A percentile compares a stretch with the other conserved stretches of the same genome.
These are phyloP conservation scores for Pachycephus smyrnensis DNA, from an alignment of 2,888 invertebrate species.

Conservation along the genomic window DNA sequence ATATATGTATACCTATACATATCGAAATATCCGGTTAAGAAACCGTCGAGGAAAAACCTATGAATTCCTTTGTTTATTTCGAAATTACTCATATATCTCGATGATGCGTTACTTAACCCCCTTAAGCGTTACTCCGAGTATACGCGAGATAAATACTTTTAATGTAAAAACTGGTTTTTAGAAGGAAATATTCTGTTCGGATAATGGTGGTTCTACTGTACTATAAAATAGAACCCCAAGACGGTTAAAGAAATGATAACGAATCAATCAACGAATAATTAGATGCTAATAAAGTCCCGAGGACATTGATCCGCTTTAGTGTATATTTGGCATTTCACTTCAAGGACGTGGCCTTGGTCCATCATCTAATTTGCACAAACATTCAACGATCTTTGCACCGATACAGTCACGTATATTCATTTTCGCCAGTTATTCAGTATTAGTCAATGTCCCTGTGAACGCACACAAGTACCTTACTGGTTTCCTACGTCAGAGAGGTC, in stretches of 20 bases:
- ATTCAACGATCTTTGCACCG: background rate
- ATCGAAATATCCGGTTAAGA: background rate
- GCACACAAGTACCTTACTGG: background rate
- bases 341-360: slow-evolving; percentile 4
- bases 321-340: slow-evolving; percentile 1
- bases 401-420: background rate
- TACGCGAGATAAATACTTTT: too few species aligned
- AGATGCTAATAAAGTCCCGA: background rate
- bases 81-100: background rate
- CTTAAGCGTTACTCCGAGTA: too few species aligned
- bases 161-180: too few species aligned
- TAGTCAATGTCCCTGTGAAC: background rate
- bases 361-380: slow-evolving; percentile 4
- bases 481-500: background rate
- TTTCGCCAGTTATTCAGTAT: background rate
- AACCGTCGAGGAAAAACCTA: background rate
- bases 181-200: too few species aligned
- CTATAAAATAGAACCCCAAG: too few species aligned
- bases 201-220: too few species aligned
- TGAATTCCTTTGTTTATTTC: background rate
- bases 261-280: background rate
- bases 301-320: background rate
- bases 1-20: background rate
- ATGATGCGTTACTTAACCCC: background rate
- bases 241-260: background rate